Percentiles rank a stretch among this genome's conserved stretches.
These are phyloP conservation scores for Desoria tigrina DNA, from an alignment of 2,888 invertebrate genomes.

Conservation along the genomic window DNA sequence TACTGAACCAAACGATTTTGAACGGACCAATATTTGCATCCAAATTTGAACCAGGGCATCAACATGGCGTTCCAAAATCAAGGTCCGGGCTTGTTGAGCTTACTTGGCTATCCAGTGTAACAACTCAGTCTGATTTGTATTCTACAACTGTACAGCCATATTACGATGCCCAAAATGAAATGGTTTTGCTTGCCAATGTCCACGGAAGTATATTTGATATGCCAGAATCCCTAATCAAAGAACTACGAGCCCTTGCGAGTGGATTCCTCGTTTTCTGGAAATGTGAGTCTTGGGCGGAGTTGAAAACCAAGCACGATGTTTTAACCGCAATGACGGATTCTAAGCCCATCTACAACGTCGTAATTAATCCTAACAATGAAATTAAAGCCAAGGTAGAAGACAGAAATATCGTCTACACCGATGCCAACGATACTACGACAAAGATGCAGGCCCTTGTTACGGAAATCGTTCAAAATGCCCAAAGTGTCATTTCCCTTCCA, in stretches of 20 bases:
- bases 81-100: slow-evolving; percentile 1
- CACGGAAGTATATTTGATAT: slow-evolving; percentile 3
- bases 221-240: not conserved
- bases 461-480: not conserved
- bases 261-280: slow-evolving; percentile 10
- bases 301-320: not conserved
- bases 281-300: not conserved
- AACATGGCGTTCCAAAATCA: not conserved
- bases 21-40: not conserved
- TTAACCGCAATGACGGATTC: not conserved
- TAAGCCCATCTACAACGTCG: not conserved
- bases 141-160: not conserved
- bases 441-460: not conserved
- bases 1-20: not conserved
- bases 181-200: slow-evolving; percentile 14
- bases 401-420: not conserved
- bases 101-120: not conserved
- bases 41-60: not conserved
- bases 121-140: not conserved
- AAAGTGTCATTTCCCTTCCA: too few species aligned
- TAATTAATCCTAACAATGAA: not conserved
- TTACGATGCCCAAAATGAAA: slow-evolving; percentile 2
- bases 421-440: not conserved
- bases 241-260: not conserved
- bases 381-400: not conserved